Conservation (phyloP, 1,140 invertebrate species). For the Orchesella cincta region DNA sequence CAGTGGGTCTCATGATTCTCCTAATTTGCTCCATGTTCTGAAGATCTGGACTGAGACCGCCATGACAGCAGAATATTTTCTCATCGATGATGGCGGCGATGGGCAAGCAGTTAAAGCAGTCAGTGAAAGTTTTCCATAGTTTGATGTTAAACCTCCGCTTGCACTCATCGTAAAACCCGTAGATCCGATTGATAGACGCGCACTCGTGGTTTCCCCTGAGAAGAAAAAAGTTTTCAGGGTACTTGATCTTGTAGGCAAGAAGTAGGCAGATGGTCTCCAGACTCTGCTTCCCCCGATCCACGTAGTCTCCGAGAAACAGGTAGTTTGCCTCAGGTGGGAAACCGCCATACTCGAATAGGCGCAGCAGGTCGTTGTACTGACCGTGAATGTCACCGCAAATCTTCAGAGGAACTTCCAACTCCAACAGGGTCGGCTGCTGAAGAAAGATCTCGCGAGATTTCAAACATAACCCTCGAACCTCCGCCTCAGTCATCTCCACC, state of each 20-base stretch:
- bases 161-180: constrained; percentile 98
- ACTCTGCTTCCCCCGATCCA: constrained; percentile 85
- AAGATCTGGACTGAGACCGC: constrained; percentile 78
- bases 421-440: constrained; percentile 70
- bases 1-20: constrained; percentile 89
- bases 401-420: constrained; percentile 70
- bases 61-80: constrained; percentile 86
- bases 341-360: constrained; percentile 95
- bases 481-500: constrained; percentile 71
- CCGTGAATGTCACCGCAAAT: constrained; percentile 90
- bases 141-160: constrained; percentile 93
- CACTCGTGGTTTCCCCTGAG: constrained; percentile 83
- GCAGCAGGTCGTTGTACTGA: constrained; percentile 86
- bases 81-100: constrained; percentile 90
- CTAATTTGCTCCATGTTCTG: constrained; percentile 68
- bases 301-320: constrained; percentile 91
- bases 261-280: constrained; percentile 83
- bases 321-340: constrained; percentile 97
- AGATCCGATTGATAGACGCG: constrained; percentile 89
- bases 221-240: constrained; percentile 92
- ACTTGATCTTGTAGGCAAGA: constrained; percentile 97
- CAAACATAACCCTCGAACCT: constrained; percentile 67
- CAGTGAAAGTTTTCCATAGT: constrained; percentile 98
- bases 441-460: constrained; percentile 71
- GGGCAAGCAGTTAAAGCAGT: constrained; percentile 98